Percentiles rank a stretch among this genome's conserved stretches.
These are phyloP conservation scores for Mareca penelope DNA, from an alignment of 2,797 vertebrate genomes.

Conservation along the genomic window DNA sequence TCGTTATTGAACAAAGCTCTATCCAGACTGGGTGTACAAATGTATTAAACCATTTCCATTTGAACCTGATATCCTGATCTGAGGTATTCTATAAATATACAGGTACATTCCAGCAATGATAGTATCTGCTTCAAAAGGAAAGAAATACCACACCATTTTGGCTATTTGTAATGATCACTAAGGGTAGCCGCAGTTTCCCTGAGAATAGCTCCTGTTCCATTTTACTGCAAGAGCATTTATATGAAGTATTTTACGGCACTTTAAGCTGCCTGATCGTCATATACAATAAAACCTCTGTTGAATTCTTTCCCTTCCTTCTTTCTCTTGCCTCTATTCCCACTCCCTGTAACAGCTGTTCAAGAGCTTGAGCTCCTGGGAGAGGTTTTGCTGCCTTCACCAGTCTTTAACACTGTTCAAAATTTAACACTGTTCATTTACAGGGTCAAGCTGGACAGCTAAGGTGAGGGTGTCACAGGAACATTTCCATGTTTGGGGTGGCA, in stretches of 20 bases:
- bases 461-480: background rate
- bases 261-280: conserved; percentile 25
- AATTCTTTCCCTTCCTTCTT: background rate
- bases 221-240: conserved; percentile 14
- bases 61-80: background rate
- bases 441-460: background rate
- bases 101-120: background rate
- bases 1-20: background rate
- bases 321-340: background rate
- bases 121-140: background rate
- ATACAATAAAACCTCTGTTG: conserved; percentile 14
- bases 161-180: background rate
- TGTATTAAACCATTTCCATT: background rate
- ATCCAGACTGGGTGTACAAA: background rate
- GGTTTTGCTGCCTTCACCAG: background rate
- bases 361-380: background rate
- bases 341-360: background rate
- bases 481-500: background rate
- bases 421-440: background rate
- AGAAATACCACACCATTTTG: background rate
- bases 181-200: background rate
- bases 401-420: background rate
- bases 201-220: background rate
- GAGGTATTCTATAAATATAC: background rate
- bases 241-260: conserved; percentile 4